A percentile compares a stretch with the other conserved stretches of the same genome.
phyloP scores from a whole-genome alignment of 2,797 vertebrate species.

The Notolepis coatsorum region DNA sequence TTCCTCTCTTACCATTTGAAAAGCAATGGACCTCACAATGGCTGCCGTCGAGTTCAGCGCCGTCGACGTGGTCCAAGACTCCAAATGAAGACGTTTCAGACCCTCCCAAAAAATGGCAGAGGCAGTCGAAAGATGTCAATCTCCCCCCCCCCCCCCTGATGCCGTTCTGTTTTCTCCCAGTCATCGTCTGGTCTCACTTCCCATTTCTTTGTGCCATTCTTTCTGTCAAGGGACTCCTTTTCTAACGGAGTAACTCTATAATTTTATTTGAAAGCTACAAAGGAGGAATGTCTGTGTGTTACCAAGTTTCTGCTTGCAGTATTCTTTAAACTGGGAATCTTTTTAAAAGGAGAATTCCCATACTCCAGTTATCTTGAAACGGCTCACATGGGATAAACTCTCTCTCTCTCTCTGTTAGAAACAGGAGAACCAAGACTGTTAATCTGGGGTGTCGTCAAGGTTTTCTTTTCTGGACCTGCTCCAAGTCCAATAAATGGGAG shows the following conservation, averaged over 20 bases:
- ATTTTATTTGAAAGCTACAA: background rate
- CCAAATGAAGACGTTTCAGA: slow-evolving; percentile 28
- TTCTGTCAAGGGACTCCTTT: slow-evolving; percentile 12
- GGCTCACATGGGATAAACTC: slow-evolving; percentile 29
- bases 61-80: slow-evolving; percentile 18
- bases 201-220: slow-evolving; percentile 65
- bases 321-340: slow-evolving; percentile 28
- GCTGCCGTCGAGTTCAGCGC: slow-evolving; percentile 8
- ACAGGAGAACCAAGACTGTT: slow-evolving; percentile 28
- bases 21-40: slow-evolving; percentile 14
- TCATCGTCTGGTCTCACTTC: slow-evolving; percentile 28
- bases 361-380: background rate
- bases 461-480: slow-evolving; percentile 16
- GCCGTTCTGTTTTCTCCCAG: slow-evolving; percentile 4
- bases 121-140: slow-evolving; percentile 20
- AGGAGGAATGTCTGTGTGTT: slow-evolving; percentile 1
- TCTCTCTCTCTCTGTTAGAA: slow-evolving; percentile 19
- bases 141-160: background rate
- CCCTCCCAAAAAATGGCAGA: background rate
- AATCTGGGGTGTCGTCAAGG: slow-evolving; percentile 11
- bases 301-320: slow-evolving; percentile 32
- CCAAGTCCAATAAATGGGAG: slow-evolving; percentile 10
- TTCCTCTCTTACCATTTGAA: slow-evolving; percentile 1
- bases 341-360: too few species aligned
- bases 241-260: background rate